These are phyloP conservation scores for Coelopa pilipes DNA, from an alignment of 2,888 invertebrate species.

Conservation along the genomic window DNA sequence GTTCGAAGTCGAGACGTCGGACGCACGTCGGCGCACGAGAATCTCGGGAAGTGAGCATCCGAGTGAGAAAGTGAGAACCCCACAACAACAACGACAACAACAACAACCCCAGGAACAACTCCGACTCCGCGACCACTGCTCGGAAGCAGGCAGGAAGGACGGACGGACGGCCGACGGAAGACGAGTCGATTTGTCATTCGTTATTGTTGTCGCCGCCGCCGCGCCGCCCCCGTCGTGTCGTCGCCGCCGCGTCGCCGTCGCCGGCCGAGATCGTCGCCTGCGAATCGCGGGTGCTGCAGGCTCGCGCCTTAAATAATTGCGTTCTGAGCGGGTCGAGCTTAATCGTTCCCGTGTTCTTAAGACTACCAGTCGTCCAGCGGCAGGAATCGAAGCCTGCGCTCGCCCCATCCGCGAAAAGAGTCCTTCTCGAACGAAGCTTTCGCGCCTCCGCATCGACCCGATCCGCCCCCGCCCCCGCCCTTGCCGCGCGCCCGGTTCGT, in stretches of 20 bases:
- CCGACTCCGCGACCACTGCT: background rate
- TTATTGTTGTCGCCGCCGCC: background rate
- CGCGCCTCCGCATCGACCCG: too few species aligned
- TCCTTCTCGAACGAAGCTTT: conserved; percentile 5
- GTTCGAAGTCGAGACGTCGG: too few species aligned
- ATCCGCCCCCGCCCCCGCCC: too few species aligned
- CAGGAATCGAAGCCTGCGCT: background rate
- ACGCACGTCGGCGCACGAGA: too few species aligned
- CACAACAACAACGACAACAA: too few species aligned
- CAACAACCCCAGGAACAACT: too few species aligned
- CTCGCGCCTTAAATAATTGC: conserved; percentile 63
- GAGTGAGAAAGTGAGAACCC: too few species aligned
- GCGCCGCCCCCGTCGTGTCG: conserved; percentile 27
- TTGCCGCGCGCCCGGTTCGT: too few species aligned
- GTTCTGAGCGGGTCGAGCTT: conserved; percentile 58
- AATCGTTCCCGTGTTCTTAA: conserved; percentile 60
- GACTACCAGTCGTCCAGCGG: conserved; percentile 44
- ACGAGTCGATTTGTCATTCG: too few species aligned
- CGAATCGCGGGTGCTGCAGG: conserved; percentile 40
- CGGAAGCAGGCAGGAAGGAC: background rate
- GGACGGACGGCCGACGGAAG: too few species aligned
- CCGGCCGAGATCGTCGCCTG: conserved; percentile 18
- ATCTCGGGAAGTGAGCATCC: too few species aligned
- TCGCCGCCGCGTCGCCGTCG: conserved; percentile 39
- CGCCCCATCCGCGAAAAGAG: conserved; percentile 16